Evolutionary conservation across 2,888 invertebrate genomes (phyloP), one percentile per base, ranked within the genome.

Genomic region (Philonicus albiceps): DNA sequence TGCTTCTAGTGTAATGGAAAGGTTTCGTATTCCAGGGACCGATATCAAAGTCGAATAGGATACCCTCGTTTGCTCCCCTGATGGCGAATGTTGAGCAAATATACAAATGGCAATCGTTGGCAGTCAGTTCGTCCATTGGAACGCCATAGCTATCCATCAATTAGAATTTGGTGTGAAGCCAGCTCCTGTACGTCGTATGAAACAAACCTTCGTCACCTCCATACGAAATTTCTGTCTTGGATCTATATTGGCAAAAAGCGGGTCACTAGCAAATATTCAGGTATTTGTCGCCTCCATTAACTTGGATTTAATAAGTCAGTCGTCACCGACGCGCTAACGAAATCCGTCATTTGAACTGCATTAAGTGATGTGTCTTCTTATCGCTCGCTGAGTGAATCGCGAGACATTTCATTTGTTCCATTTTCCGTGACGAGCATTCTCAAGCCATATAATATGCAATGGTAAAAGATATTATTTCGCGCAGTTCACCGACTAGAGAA

Each of bases 391-490:
- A 6, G 7, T 34, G 3, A 76, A 37, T 34, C 76, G 30, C 22
- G 49, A 43, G 49, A 30, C 30, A 78, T 78, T 78, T 49, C 78
- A 78, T 43, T 49, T 78, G 78, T 49, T 31, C 78, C 30, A 78
- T 78, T 78, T 76, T 30, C 43, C 78, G 78, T 78, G 78, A 78
- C 49, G 43, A 78, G 78, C 49, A 30, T 78, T 43, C 78, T 3
- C 78, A 49, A 78, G 43, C 6, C 78, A 16, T 49, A 49, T 43
- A 78, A 78, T 49, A 30, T 30, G 16, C 27, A 13, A 27, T 16
- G 34, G 49, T 22, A 37, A 78, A 78, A 53, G 40, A 40, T 16
- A 78, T 78, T 43, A 27, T 49, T 78, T 22, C 49, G 27, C 49
- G 76, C 53, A 78, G 78, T 31, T 76, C 76, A 27, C 76, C 22